Conservation (phyloP, 2,113 vertebrate species). For the Protobothrops flavoviridis region DNA sequence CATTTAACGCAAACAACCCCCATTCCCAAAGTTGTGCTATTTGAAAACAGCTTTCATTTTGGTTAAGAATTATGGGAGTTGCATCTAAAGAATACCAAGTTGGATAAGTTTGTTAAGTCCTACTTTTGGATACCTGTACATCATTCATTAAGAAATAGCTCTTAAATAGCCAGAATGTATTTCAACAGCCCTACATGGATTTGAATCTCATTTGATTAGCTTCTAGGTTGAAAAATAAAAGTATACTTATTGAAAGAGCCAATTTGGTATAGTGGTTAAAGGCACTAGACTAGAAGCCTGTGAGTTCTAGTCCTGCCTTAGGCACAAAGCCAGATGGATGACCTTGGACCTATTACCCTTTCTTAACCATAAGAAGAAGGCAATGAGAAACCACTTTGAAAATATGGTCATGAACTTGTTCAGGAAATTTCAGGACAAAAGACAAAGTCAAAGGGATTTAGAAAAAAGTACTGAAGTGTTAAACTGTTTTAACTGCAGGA, state of each 20-base stretch:
- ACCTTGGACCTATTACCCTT: neutral
- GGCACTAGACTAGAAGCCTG: neutral
- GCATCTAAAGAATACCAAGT: no score
- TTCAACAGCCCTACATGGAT: neutral
- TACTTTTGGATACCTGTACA: no score
- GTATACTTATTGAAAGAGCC: neutral
- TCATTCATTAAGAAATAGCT: neutral
- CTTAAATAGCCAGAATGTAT: neutral
- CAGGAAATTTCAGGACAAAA: neutral
- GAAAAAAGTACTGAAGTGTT: neutral
- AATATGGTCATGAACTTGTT: neutral
- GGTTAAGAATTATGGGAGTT: neutral
- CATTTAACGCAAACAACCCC: neutral
- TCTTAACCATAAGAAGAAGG: neutral
- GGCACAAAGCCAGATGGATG: neutral
- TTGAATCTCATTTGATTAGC: neutral
- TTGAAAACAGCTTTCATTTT: neutral
- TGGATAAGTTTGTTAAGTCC: no score
- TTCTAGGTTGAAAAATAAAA: neutral
- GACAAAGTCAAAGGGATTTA: neutral
- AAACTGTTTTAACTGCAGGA: neutral
- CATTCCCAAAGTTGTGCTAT: neutral
- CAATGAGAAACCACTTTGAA: neutral
- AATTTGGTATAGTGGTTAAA: neutral
- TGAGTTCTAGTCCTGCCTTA: neutral